phyloP scores from a whole-genome alignment of 2,888 invertebrate species.

The Periphyllus acericola region DNA sequence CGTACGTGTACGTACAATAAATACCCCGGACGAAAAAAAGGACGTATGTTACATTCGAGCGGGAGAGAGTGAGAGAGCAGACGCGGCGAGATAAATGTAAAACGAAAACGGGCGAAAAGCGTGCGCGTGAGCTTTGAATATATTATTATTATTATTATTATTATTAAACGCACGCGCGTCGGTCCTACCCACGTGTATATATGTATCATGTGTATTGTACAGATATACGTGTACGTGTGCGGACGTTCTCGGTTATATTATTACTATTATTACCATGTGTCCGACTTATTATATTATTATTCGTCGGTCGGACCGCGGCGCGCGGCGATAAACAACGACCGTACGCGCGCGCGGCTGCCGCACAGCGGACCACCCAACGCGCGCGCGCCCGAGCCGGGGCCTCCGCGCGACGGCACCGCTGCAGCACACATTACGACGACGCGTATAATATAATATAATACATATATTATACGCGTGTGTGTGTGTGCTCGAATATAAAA shows the following conservation, averaged over 20 bases:
- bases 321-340: constrained; percentile 44
- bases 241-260: background rate
- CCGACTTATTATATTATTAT: constrained; percentile 45
- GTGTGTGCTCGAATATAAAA: background rate
- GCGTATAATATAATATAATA: background rate
- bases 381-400: constrained; percentile 27
- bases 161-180: background rate
- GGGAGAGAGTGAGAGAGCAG: background rate
- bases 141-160: constrained; percentile 6
- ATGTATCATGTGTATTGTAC: background rate
- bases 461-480: background rate
- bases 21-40: background rate
- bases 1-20: background rate
- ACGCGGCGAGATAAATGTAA: constrained; percentile 1
- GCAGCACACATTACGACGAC: background rate
- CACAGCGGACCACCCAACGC: constrained; percentile 47
- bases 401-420: background rate
- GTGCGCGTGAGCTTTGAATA: constrained; percentile 60
- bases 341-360: constrained; percentile 5
- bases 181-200: background rate
- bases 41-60: background rate
- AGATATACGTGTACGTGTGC: too few relatives aligned
- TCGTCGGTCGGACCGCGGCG: constrained; percentile 19
- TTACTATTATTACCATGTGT: constrained; percentile 26
- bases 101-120: constrained; percentile 54